These are phyloP conservation scores for Aphaenogaster floridana DNA, from an alignment of 1,140 invertebrate genomes.

Conservation along the genomic window DNA sequence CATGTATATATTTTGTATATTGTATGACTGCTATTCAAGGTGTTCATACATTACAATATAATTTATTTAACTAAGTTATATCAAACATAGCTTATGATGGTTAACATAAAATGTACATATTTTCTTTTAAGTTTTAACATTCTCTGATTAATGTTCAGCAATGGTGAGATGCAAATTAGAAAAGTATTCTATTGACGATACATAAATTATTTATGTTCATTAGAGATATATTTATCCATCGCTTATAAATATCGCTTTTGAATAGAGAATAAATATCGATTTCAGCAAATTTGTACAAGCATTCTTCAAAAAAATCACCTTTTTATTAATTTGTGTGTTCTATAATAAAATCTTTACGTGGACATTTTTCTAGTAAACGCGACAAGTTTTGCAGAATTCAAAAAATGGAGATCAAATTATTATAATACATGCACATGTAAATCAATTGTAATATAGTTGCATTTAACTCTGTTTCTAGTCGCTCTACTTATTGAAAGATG, in stretches of 20 bases:
- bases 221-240: conserved; percentile 13
- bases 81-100: background rate
- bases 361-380: conserved; percentile 13
- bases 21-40: conserved; percentile 15
- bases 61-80: background rate
- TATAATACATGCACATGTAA: conserved; percentile 6
- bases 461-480: conserved; percentile 9
- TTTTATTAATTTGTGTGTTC: conserved; percentile 18
- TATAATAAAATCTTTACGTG: background rate
- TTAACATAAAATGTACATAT: conserved; percentile 20
- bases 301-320: background rate
- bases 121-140: conserved; percentile 12
- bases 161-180: background rate
- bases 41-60: conserved; percentile 22
- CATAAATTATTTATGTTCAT: background rate
- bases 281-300: background rate
- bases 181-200: background rate
- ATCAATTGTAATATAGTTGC: conserved; percentile 10
- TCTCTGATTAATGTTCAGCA: background rate
- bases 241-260: background rate
- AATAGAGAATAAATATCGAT: conserved; percentile 12
- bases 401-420: conserved; percentile 13
- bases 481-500: background rate
- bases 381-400: background rate
- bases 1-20: conserved; percentile 27